A percentile compares a stretch with the other conserved stretches of the same genome.
Evolutionary conservation across 2,113 vertebrate species (phyloP).

Genomic region (Protobothrops flavoviridis): DNA sequence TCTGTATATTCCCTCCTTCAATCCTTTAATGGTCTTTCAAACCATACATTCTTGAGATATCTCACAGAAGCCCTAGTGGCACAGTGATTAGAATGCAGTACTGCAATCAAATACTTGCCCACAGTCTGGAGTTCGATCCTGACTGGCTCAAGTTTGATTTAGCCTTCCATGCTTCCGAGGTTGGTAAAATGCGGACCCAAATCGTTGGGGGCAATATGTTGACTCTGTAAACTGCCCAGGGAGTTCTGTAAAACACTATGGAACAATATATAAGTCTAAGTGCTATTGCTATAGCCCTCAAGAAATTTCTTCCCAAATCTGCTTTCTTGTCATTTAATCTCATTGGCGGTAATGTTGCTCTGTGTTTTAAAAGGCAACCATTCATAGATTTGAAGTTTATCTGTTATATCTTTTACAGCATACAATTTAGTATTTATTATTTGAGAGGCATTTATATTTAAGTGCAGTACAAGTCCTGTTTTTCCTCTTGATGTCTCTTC

Average conservation of each 20-base stretch:
- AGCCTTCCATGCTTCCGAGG: neutral
- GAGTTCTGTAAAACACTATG: neutral
- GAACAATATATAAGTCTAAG: neutral
- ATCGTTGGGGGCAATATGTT: neutral
- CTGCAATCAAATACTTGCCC: neutral
- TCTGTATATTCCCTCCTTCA: neutral
- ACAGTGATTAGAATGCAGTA: neutral
- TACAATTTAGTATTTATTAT: neutral
- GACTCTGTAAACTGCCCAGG: neutral
- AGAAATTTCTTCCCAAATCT: neutral
- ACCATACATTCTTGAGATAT: neutral
- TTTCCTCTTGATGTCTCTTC: neutral
- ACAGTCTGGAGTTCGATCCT: neutral
- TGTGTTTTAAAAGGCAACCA: neutral
- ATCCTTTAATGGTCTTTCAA: neutral
- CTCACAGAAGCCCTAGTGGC: neutral
- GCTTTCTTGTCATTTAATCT: neutral
- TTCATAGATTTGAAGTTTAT: neutral
- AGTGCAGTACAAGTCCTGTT: neutral
- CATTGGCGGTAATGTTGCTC: neutral
- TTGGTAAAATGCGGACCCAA: neutral
- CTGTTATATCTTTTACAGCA: neutral
- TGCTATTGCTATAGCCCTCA: neutral
- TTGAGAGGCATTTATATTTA: neutral
- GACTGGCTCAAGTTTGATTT: neutral